Percentiles rank a stretch among this genome's conserved stretches.
These are phyloP conservation scores for Papilio demoleus DNA, from an alignment of 2,888 invertebrate genomes.

Conservation along the genomic window DNA sequence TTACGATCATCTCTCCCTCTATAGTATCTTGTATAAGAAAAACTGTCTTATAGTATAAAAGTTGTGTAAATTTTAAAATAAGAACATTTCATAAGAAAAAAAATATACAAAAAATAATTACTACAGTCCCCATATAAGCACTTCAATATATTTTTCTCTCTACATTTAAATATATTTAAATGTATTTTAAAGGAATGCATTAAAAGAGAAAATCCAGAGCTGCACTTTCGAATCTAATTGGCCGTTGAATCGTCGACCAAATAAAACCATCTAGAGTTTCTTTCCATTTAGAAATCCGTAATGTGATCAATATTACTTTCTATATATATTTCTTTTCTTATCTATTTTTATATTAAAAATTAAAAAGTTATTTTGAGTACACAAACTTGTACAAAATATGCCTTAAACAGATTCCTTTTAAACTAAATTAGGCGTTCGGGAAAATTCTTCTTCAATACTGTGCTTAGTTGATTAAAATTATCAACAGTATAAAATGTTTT, in stretches of 20 bases:
- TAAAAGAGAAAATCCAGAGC: conserved; percentile 11
- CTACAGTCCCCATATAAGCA: not conserved
- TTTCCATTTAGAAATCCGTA: conserved; percentile 12
- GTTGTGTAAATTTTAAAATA: not conserved
- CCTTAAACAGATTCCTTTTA: not conserved
- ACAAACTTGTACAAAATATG: not conserved
- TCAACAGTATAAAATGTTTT: not conserved
- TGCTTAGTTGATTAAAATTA: not conserved
- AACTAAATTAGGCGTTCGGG: not conserved
- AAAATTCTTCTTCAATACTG: not conserved
- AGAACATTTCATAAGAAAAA: not conserved
- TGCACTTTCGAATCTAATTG: conserved; percentile 24
- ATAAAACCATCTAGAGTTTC: conserved; percentile 13
- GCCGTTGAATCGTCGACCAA: conserved; percentile 13
- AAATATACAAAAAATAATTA: not conserved
- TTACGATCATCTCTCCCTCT: conserved; percentile 55
- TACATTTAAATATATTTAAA: conserved; percentile 19
- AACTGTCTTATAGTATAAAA: not conserved
- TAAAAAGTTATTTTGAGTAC: not conserved
- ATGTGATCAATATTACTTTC: not conserved
- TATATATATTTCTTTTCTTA: not conserved
- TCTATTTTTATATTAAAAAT: not conserved
- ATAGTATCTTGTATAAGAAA: conserved; percentile 16
- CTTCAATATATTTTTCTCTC: conserved; percentile 6
- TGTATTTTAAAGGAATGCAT: conserved; percentile 20